Evolutionary conservation across 2,888 invertebrate genomes (phyloP).

Genomic region (Electrophaes corylata): DNA sequence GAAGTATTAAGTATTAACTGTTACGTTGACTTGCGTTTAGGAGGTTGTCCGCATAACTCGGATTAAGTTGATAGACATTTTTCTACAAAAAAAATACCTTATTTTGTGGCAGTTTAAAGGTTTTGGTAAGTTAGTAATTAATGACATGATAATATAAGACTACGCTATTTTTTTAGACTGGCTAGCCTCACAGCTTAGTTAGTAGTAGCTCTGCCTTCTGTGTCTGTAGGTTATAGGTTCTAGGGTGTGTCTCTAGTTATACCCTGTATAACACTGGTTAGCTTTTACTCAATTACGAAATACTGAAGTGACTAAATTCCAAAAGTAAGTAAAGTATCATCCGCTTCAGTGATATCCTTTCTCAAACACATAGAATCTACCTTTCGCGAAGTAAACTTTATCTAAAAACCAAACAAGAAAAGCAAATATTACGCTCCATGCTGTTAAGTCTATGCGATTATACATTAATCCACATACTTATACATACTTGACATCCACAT

Average conservation of each 20-base stretch:
- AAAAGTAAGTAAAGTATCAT: not conserved
- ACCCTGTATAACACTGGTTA: too few species aligned
- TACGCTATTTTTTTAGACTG: not conserved
- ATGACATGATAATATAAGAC: not conserved
- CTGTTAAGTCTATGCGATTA: not conserved
- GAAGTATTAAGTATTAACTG: not conserved
- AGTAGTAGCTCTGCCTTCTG: too few species aligned
- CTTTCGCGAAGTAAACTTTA: slow-evolving; percentile 24
- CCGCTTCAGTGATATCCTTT: not conserved
- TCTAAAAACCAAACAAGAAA: slow-evolving; percentile 24
- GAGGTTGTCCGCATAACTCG: not conserved
- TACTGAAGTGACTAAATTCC: not conserved
- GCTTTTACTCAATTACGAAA: too few species aligned
- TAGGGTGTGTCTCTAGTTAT: too few species aligned
- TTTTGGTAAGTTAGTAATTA: not conserved
- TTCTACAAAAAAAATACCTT: not conserved
- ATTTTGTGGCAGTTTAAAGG: not conserved
- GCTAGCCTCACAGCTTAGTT: too few species aligned
- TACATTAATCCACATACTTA: too few species aligned
- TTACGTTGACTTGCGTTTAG: not conserved
- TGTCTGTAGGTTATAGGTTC: too few species aligned
- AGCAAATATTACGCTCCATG: slow-evolving; percentile 13
- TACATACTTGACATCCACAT: too few species aligned
- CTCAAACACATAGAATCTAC: not conserved
- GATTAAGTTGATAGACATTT: not conserved